Evolutionary conservation across 1,140 invertebrate genomes (phyloP).

Genomic region (Micrasema minimum): DNA sequence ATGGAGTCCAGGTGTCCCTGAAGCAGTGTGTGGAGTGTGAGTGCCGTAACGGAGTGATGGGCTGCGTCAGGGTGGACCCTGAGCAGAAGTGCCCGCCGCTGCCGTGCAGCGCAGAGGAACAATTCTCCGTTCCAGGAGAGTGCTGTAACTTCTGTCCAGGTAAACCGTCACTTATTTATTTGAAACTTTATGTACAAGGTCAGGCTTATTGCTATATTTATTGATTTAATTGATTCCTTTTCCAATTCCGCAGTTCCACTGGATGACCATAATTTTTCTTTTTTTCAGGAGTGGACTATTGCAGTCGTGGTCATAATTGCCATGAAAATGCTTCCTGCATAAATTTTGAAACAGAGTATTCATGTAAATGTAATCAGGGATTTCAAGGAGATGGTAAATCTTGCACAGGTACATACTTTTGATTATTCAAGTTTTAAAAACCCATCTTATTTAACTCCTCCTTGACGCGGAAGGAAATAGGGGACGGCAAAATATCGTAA

Average conservation of each 20-base stretch:
- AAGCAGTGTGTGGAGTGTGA: constrained; percentile 80
- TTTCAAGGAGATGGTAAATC: constrained; percentile 83
- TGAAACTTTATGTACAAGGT: too few species aligned
- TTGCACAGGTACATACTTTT: constrained; percentile 76
- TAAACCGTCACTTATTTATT: too few species aligned
- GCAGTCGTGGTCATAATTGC: constrained; percentile 84
- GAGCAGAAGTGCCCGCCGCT: constrained; percentile 81
- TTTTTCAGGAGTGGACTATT: constrained; percentile 87
- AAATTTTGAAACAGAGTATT: constrained; percentile 85
- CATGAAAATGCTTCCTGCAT: constrained; percentile 86
- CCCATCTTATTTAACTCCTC: too few species aligned
- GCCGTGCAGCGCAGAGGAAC: constrained; percentile 80
- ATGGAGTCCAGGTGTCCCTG: constrained; percentile 80
- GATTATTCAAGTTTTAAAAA: too few species aligned
- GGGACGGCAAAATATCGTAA: too few species aligned
- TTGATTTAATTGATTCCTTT: not conserved
- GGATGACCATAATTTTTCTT: too few species aligned
- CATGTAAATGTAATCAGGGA: constrained; percentile 85
- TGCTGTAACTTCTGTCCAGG: constrained; percentile 93
- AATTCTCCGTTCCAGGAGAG: constrained; percentile 83
- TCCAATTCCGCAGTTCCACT: not conserved
- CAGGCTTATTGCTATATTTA: not conserved
- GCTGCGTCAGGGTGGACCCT: constrained; percentile 79
- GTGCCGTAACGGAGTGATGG: constrained; percentile 83
- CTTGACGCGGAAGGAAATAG: too few species aligned